Evolutionary conservation across 2,888 invertebrate species (phyloP), one percentile per base, ranked within the genome.

Genomic region (Drosophila putrida): DNA sequence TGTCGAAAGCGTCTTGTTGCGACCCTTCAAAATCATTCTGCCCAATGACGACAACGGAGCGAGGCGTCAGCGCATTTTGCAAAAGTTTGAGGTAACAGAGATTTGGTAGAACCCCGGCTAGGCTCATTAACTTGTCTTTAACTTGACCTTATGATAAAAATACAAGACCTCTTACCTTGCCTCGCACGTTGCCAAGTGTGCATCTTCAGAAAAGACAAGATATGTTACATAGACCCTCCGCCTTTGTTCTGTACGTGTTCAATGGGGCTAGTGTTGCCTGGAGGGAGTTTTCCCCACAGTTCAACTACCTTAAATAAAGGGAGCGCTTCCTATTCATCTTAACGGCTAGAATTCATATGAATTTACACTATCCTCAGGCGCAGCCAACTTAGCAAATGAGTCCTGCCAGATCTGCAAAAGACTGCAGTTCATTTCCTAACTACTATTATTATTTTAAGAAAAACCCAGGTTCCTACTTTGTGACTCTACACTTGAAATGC

Each of bases 21-120:
- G 91, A 49, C 91, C 91, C n/a, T 86, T 91, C n/a, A 91, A 90
- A 80, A 91, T 92, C 11, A 90, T 91, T 27, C 64, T 90, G 28
- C 91, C 91, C 55, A 84, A 72, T 57, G 91, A 90, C 53, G 92
- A 91, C 39, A 90, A 84, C 59, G 88, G 88, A 31, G 77, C 78
- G 13, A 84, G 91, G n/a, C 83, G 91, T 36, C 91, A 90, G 66
- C 86, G 91, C 55, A 90, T 91, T 57, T 73, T 91, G 61, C 91
- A 92, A 64, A 91, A 92, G 78, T 92, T 92, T 69, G 91, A 91
- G 60, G 91, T 90, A 31, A 91, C 91, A 9, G 92, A 91, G 71
- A 91, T 91, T 71, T 91, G 91, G 91, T 91, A 90, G 70, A 27
- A 6, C 13, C 20, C 6, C 11, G 46, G 2, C 49, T n/a, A 31